phyloP scores from a whole-genome alignment of 1,140 invertebrate genomes.

The Drosophila parabipectinata region DNA sequence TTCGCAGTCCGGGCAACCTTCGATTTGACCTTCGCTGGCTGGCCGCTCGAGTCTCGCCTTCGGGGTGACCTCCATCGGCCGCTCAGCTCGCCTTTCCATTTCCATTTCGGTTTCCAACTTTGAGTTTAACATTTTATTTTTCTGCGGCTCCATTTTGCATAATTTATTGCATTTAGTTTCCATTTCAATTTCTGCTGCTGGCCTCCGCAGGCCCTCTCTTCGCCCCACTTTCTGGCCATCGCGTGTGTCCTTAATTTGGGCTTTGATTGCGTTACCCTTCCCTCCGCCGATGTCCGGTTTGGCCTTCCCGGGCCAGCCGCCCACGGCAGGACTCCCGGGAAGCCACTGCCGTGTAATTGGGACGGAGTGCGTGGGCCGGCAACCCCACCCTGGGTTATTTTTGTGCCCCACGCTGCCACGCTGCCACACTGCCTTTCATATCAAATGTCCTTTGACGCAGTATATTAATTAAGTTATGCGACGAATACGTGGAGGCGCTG shows the following conservation, averaged over 20 bases:
- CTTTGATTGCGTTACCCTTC: slow-evolving; percentile 58
- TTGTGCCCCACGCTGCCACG: slow-evolving; percentile 31
- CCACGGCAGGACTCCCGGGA: slow-evolving; percentile 13
- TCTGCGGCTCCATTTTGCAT: slow-evolving; percentile 54
- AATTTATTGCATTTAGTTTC: slow-evolving; percentile 78
- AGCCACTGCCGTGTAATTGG: slow-evolving; percentile 27
- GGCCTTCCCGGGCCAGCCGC: slow-evolving; percentile 15
- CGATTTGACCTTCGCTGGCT: slow-evolving; percentile 63
- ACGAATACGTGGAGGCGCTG: slow-evolving; percentile 17
- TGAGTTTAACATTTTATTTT: slow-evolving; percentile 1
- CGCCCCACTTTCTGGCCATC: slow-evolving; percentile 27
- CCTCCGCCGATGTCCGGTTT: slow-evolving; percentile 14
- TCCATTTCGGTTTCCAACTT: slow-evolving; percentile 56
- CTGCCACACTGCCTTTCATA: slow-evolving; percentile 62
- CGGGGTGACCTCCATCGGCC: slow-evolving; percentile 37
- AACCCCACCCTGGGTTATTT: slow-evolving; percentile 35
- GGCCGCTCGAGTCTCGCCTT: slow-evolving; percentile 19
- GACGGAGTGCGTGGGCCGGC: slow-evolving; percentile 22
- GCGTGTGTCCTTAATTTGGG: slow-evolving; percentile 77
- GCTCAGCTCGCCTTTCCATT: slow-evolving; percentile 50
- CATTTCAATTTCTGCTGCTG: slow-evolving; percentile 35
- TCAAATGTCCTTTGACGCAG: slow-evolving; percentile 74
- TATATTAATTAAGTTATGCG: slow-evolving; percentile 77
- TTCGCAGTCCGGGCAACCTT: slow-evolving; percentile 37
- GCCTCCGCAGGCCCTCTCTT: neutral